Conservation (phyloP, 2,888 invertebrate genomes). For the Pteria penguin region DNA sequence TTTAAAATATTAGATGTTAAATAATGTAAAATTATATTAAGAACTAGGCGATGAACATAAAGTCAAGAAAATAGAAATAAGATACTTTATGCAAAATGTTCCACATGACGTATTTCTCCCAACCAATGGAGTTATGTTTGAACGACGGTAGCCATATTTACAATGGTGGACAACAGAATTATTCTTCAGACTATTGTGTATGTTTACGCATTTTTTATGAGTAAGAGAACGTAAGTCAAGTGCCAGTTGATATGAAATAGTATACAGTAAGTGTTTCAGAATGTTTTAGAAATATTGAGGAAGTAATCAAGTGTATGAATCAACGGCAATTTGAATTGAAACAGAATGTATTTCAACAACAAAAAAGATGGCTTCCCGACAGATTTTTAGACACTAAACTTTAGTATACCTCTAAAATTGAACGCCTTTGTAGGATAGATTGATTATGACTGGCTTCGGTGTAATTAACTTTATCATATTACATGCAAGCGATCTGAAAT, state of each 20-base stretch:
- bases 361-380: slow-evolving; percentile 17
- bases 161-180: slow-evolving; percentile 52
- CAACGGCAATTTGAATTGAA: not conserved
- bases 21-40: too few species aligned
- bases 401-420: too few species aligned
- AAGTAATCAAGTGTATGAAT: not conserved
- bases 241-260: slow-evolving; percentile 11
- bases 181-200: slow-evolving; percentile 24
- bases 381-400: not conserved
- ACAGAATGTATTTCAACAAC: slow-evolving; percentile 7
- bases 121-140: slow-evolving; percentile 64
- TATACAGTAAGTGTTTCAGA: not conserved
- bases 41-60: too few species aligned
- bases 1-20: too few species aligned
- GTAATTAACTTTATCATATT: not conserved
- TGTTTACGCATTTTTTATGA: slow-evolving; percentile 19
- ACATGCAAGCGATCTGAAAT: not conserved
- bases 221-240: slow-evolving; percentile 19
- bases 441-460: not conserved
- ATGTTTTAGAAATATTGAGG: slow-evolving; percentile 11
- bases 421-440: too few species aligned
- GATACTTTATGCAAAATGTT: not conserved
- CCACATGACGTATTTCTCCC: slow-evolving; percentile 60
- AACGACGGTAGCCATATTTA: slow-evolving; percentile 70
- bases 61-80: not conserved